Evolutionary conservation across 2,113 vertebrate genomes (phyloP).

Genomic region (Silurus glanis): DNA sequence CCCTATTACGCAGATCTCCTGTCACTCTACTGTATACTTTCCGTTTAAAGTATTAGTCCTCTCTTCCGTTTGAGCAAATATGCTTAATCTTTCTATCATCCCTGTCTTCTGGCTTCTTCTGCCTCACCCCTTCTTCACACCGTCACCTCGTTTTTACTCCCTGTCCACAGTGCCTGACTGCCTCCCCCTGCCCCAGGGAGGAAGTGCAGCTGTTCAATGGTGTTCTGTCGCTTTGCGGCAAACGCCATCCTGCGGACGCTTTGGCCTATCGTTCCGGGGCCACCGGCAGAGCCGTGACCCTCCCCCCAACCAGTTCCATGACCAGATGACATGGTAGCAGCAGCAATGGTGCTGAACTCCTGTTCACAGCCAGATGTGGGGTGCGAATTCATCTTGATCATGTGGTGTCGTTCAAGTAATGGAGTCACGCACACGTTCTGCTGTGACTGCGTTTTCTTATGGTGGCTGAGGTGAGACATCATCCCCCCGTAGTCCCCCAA

Average conservation of each 20-base stretch:
- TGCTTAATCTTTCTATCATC: slow-evolving; percentile 15
- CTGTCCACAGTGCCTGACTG: slow-evolving; percentile 75
- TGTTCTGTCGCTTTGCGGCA: slow-evolving; percentile 83
- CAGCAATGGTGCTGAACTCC: slow-evolving; percentile 51
- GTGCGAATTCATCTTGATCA: slow-evolving; percentile 87
- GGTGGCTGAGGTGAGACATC: slow-evolving; percentile 72
- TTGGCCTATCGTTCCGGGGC: slow-evolving; percentile 62
- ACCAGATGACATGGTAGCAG: slow-evolving; percentile 40
- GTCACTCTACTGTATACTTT: not conserved
- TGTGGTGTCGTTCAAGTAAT: slow-evolving; percentile 81
- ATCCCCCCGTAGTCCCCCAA: slow-evolving; percentile 56
- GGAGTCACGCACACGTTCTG: slow-evolving; percentile 82
- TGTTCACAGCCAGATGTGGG: slow-evolving; percentile 75
- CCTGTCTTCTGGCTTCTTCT: slow-evolving; percentile 37
- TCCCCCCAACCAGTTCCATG: slow-evolving; percentile 66
- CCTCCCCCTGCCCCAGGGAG: slow-evolving; percentile 74
- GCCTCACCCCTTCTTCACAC: slow-evolving; percentile 69
- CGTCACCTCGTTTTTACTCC: slow-evolving; percentile 87
- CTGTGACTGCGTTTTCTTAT: slow-evolving; percentile 81
- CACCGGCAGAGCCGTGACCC: slow-evolving; percentile 58
- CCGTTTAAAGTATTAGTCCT: not conserved
- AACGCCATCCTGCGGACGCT: slow-evolving; percentile 78
- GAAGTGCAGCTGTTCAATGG: slow-evolving; percentile 88
- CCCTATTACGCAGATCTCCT: not conserved
- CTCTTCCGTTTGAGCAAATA: slow-evolving; percentile 26